Evolutionary conservation across 2,888 invertebrate genomes (phyloP).

Genomic region (Epinotia nisella): DNA sequence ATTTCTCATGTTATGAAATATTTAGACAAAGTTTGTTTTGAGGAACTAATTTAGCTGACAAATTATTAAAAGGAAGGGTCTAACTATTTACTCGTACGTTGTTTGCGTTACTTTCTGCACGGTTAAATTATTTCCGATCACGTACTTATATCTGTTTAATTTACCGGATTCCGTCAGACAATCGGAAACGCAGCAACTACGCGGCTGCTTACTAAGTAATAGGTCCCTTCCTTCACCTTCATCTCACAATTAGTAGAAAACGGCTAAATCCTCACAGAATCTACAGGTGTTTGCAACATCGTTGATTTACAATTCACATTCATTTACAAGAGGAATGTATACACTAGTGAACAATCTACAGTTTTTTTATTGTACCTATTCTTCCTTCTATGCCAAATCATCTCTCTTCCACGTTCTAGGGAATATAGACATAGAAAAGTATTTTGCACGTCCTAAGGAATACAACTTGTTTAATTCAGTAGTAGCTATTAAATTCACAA

Average conservation of each 20-base stretch:
- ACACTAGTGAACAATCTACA: no score
- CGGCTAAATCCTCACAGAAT: no score
- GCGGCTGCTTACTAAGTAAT: background rate
- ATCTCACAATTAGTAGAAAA: slow-evolving; percentile 29
- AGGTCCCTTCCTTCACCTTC: slow-evolving; percentile 20
- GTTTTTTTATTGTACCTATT: no score
- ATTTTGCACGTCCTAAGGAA: no score
- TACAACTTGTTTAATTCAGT: no score
- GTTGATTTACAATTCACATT: background rate
- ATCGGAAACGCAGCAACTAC: slow-evolving; percentile 15
- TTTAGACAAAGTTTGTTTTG: background rate
- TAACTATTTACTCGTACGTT: background rate
- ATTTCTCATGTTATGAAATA: background rate
- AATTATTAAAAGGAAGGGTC: background rate
- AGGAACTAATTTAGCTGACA: background rate
- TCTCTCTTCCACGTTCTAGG: no score
- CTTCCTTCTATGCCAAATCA: no score
- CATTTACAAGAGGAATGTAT: no score
- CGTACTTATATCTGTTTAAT: background rate
- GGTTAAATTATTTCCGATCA: background rate
- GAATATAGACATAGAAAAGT: no score
- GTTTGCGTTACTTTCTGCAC: background rate
- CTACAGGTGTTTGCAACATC: background rate
- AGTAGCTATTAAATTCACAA: no score
- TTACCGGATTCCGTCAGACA: slow-evolving; percentile 7